Base-by-base conservation (phyloP, 1,140 invertebrate species). In the Andricus grossulariae region DNA sequence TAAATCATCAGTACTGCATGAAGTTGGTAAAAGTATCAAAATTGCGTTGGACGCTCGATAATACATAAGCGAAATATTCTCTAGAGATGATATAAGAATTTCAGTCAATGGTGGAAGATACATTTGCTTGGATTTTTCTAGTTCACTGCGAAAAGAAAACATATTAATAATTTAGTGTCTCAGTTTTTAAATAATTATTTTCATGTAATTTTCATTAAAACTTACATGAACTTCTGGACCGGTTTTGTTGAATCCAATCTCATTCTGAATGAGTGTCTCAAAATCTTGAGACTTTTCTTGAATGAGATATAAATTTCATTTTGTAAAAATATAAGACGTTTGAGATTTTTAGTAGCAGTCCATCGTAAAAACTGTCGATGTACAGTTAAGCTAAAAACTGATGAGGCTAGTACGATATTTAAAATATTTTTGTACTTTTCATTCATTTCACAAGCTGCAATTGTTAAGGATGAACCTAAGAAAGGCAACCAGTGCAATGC, bases 221-320 rank as follows among this genome's bases (percentile, higher is more conserved):
- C 83, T 88, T 86, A 90, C 87, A 75, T 75, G 72, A 89, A 85
- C 80, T 85, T 82, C 50, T 83, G 82, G 73, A 60, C 52, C 52
- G 18, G n/a, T 57, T 83, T 81, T 15, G 74, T 80, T 71, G n/a
- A 52, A 80, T 70, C 71, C 3, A 82, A 72, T 78, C 84, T 89
- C 1, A 87, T 82, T 50, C 76, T 79, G 55, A 83, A 87, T 57
- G 81, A 77, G 72, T 83, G 82, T 55, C 77, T 87, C 54, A 91
- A 82, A 73, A 90, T 89, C 74, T 84, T 89, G 15, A 91, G 77
- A 72, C 84, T 73, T 18, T 87, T 87, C 73, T 88, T 90, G 55
- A 84, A 80, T 11, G 85, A 79, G 13, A 74, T 49, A 73, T 88
- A 84, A 6, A 89, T 78, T 55, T 85, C 78, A 82, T 88, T 90